Conservation (phyloP, 2,113 vertebrate species). For the Alethe castanea region DNA sequence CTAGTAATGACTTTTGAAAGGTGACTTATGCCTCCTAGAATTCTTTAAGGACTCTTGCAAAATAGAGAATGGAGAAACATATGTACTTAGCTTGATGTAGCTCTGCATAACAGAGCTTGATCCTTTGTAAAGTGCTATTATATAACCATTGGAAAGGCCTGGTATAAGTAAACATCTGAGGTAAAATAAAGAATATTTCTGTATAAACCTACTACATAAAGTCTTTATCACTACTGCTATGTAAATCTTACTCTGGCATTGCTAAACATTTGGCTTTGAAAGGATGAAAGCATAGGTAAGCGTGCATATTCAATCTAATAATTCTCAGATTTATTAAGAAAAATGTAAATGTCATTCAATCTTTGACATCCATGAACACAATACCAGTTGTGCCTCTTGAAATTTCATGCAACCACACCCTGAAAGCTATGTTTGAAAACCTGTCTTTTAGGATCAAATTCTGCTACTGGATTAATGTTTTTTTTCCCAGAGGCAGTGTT, state of each 20-base stretch:
- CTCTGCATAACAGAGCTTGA: neutral
- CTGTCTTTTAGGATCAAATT: neutral
- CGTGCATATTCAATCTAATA: neutral
- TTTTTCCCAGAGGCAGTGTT: fast-evolving
- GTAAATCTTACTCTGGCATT: neutral
- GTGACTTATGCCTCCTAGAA: neutral
- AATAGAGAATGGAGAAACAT: neutral
- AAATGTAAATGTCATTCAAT: neutral
- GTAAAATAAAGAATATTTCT: neutral
- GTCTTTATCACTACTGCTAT: neutral
- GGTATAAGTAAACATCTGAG: neutral
- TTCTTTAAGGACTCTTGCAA: neutral
- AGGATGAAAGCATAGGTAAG: neutral
- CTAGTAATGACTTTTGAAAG: neutral
- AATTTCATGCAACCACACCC: neutral
- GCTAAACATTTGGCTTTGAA: neutral
- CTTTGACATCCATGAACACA: neutral
- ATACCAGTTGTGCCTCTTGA: neutral
- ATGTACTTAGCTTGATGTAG: neutral
- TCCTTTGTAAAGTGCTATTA: neutral
- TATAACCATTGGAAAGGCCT: neutral
- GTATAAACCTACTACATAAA: neutral
- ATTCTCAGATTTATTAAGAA: neutral
- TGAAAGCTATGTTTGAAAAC: neutral
- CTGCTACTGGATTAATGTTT: neutral